phyloP scores from a whole-genome alignment of 2,113 vertebrate species.

The Brachirus orientalis region DNA sequence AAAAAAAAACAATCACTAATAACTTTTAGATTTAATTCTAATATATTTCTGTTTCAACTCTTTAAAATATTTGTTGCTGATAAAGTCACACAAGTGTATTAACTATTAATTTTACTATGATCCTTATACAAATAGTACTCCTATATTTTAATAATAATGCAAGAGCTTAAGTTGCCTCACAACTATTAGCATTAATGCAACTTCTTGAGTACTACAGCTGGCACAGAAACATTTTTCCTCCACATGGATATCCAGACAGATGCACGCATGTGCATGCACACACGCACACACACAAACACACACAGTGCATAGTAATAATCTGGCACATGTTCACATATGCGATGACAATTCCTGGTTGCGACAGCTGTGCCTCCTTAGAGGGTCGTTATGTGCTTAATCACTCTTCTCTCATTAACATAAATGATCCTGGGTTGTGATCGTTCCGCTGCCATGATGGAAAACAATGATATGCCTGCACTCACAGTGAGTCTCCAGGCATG shows the following conservation, averaged over 20 bases:
- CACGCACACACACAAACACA: slow-evolving; percentile 86
- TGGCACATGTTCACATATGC: slow-evolving; percentile 89
- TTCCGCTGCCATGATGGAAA: slow-evolving; percentile 78
- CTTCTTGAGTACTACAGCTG: background rate
- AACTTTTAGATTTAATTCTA: slow-evolving; percentile 18
- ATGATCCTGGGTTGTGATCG: slow-evolving; percentile 95
- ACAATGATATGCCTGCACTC: slow-evolving; percentile 81
- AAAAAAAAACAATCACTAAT: slow-evolving; percentile 50
- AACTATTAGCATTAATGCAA: background rate
- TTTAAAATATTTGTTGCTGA: slow-evolving; percentile 1
- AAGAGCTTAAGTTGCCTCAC: background rate
- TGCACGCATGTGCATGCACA: too few relatives aligned
- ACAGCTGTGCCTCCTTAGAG: slow-evolving; percentile 98
- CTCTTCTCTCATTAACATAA: slow-evolving; percentile 99
- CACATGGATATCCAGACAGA: slow-evolving; percentile 68
- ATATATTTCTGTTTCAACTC: slow-evolving; percentile 17
- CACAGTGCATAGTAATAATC: slow-evolving; percentile 87
- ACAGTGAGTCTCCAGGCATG: slow-evolving; percentile 78
- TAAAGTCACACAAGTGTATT: background rate
- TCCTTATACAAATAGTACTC: background rate
- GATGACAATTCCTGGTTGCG: slow-evolving; percentile 95
- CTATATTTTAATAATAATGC: background rate
- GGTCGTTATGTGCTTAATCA: slow-evolving; percentile 98
- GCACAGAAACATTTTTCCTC: slow-evolving; percentile 13
- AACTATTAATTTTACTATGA: slow-evolving; percentile 2